Conservation (phyloP, 2,797 vertebrate genomes). For the Arrhamphus sclerolepis region DNA sequence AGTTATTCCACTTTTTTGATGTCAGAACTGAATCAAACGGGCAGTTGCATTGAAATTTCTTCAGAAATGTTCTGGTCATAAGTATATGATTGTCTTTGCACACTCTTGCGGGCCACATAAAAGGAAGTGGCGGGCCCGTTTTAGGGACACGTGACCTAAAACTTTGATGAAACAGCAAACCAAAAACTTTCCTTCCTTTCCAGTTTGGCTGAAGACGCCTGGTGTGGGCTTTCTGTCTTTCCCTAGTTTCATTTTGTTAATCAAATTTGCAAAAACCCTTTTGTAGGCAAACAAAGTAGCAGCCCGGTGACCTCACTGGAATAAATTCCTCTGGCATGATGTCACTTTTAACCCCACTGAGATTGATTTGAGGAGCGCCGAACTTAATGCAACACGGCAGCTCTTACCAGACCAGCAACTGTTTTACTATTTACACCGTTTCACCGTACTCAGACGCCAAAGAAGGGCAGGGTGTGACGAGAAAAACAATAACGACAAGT, state of each 20-base stretch:
- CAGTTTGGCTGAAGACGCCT: too few relatives aligned
- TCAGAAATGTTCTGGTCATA: too few relatives aligned
- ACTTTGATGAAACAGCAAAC: too few relatives aligned
- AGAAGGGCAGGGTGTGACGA: neutral
- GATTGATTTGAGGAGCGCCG: conserved; percentile 21
- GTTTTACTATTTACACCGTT: neutral
- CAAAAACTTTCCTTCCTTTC: too few relatives aligned
- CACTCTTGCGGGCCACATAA: too few relatives aligned
- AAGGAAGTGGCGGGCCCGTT: too few relatives aligned
- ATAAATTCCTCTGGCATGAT: conserved; percentile 54
- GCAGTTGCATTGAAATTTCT: too few relatives aligned
- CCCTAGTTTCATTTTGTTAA: neutral
- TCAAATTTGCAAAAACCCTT: neutral
- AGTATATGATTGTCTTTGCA: too few relatives aligned
- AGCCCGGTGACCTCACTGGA: conserved; percentile 38
- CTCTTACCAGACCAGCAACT: conserved; percentile 12
- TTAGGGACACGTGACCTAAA: too few relatives aligned
- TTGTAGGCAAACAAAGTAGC: conserved; percentile 17
- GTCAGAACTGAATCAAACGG: too few relatives aligned
- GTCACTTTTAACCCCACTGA: conserved; percentile 44
- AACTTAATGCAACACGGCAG: conserved; percentile 11
- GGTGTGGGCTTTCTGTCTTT: neutral
- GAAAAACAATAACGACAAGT: conserved; percentile 23
- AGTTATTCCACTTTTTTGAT: too few relatives aligned
- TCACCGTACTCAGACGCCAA: conserved; percentile 1